A percentile compares a stretch with the other conserved stretches of the same genome.
Conservation (phyloP, 2,888 invertebrate genomes). For the Chromoteleia sp. region DNA sequence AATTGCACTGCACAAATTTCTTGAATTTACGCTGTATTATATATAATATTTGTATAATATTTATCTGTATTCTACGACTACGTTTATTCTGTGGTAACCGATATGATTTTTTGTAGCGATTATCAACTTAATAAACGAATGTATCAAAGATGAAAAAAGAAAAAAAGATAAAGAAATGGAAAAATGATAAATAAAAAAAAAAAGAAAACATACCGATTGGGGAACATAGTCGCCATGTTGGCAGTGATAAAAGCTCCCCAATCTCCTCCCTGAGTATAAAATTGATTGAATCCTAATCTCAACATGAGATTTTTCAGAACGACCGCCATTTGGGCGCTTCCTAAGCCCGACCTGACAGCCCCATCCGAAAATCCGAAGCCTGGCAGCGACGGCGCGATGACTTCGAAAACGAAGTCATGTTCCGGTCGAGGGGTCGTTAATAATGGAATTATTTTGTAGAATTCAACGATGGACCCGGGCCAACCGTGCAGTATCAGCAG, state of each 20-base stretch:
- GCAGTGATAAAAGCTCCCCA: slow-evolving; percentile 90
- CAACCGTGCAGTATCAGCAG: slow-evolving; percentile 93
- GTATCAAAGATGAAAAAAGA: too few species aligned
- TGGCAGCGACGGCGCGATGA: slow-evolving; percentile 85
- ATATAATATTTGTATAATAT: too few species aligned
- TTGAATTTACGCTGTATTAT: too few species aligned
- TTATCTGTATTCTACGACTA: too few species aligned
- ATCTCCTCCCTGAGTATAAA: slow-evolving; percentile 92
- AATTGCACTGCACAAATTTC: too few species aligned
- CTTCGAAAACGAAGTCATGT: slow-evolving; percentile 88
- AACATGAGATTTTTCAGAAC: slow-evolving; percentile 89
- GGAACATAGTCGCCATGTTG: slow-evolving; percentile 88
- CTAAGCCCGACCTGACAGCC: slow-evolving; percentile 88
- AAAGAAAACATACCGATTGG: slow-evolving; percentile 83
- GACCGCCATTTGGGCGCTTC: slow-evolving; percentile 86
- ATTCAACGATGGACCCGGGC: slow-evolving; percentile 95
- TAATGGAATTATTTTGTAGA: slow-evolving; percentile 90
- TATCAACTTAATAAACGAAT: too few species aligned
- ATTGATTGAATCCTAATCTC: slow-evolving; percentile 88
- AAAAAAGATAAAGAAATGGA: too few species aligned
- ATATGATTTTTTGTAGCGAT: too few species aligned
- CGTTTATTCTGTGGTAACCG: too few species aligned
- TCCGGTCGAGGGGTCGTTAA: slow-evolving; percentile 86
- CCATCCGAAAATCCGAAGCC: slow-evolving; percentile 86
- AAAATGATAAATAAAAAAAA: neutral